A percentile compares a stretch with the other conserved stretches of the same genome.
phyloP scores from a whole-genome alignment of 2,797 vertebrate genomes.

The Arctocebus calabarensis region DNA sequence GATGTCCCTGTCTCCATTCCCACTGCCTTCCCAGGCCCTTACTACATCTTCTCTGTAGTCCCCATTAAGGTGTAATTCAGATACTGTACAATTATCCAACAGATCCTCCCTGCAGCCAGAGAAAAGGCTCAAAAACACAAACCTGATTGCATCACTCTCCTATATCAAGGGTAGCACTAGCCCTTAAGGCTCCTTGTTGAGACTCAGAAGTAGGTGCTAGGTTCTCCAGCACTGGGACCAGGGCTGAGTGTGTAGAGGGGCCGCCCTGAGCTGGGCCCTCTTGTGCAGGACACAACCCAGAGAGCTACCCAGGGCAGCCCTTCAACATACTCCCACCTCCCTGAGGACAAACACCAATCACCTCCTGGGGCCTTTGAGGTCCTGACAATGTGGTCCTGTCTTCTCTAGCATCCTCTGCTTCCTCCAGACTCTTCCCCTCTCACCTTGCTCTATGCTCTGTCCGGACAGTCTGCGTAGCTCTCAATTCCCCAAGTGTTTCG shows the following conservation, averaged over 20 bases:
- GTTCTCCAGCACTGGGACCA: background rate
- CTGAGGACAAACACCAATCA: background rate
- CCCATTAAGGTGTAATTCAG: no score
- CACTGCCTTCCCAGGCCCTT: background rate
- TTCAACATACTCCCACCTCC: background rate
- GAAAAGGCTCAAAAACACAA: background rate
- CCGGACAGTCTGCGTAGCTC: background rate
- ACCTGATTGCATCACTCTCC: background rate
- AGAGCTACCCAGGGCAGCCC: background rate
- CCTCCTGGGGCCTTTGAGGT: background rate
- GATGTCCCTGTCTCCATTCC: background rate
- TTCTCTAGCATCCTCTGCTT: background rate
- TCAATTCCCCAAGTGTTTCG: background rate
- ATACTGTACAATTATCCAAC: no score
- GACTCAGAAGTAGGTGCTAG: background rate
- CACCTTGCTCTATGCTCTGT: background rate
- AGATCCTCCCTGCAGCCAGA: background rate
- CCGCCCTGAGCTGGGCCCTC: background rate
- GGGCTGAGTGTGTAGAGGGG: background rate
- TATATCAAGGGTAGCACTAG: fast-evolving
- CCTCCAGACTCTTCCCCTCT: background rate
- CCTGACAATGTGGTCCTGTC: background rate
- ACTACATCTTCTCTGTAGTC: background rate
- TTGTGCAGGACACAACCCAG: background rate
- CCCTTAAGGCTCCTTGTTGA: background rate